These are phyloP conservation scores for Crotalus tigris DNA, from an alignment of 2,113 vertebrate genomes.

Conservation along the genomic window DNA sequence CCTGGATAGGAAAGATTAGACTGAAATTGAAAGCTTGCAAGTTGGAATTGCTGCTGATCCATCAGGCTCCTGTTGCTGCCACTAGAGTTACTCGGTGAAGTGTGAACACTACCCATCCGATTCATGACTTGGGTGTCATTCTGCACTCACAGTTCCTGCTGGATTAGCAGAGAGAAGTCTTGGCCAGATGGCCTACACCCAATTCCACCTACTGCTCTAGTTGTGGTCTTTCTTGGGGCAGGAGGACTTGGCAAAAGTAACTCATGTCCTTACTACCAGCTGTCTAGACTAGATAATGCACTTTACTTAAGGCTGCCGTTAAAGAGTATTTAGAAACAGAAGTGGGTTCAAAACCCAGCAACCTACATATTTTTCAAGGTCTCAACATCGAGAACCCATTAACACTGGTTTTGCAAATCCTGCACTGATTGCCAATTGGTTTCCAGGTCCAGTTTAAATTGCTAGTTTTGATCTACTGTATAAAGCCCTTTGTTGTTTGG, in stretches of 20 bases:
- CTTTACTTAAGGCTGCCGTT: not conserved
- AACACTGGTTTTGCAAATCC: not conserved
- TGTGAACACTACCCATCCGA: not conserved
- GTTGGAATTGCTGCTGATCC: not conserved
- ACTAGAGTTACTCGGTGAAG: not conserved
- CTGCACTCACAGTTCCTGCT: not conserved
- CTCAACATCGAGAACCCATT: not conserved
- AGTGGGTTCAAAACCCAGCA: not conserved
- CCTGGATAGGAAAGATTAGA: not conserved
- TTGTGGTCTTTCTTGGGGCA: not conserved
- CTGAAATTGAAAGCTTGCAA: not conserved
- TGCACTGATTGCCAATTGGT: not conserved
- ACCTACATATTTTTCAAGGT: not conserved
- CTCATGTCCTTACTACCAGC: not conserved
- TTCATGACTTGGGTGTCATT: not conserved
- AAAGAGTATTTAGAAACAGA: not conserved
- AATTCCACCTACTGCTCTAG: not conserved
- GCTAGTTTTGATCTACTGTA: not conserved
- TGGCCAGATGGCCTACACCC: not conserved
- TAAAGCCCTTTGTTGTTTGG: not conserved
- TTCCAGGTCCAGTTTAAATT: not conserved
- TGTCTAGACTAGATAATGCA: not conserved
- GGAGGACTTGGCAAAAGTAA: not conserved
- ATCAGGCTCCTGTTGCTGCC: not conserved
- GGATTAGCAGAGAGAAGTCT: not conserved